These are phyloP conservation scores for Dromius quadrimaculatus DNA, from an alignment of 2,888 invertebrate species.

Conservation along the genomic window DNA sequence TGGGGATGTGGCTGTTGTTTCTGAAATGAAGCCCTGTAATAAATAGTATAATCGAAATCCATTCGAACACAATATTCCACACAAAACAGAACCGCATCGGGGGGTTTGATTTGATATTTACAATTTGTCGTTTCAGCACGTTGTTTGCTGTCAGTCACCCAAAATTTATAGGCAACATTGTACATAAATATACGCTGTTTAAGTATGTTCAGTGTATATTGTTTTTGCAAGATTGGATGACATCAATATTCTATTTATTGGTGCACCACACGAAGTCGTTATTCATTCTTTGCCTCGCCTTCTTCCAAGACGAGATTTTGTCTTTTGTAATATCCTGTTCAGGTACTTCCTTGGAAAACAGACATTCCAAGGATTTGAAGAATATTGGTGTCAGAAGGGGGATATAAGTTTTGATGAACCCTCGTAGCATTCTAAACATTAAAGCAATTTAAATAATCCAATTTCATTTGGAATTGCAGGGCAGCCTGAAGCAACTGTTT, in stretches of 20 bases:
- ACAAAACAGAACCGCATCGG: neutral
- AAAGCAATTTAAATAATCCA: too few species aligned
- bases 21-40: too few species aligned
- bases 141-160: constrained; percentile 23
- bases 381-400: too few species aligned
- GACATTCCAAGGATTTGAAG: too few species aligned
- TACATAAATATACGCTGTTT: constrained; percentile 31
- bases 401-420: too few species aligned
- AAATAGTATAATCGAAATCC: constrained; percentile 33
- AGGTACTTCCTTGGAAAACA: too few species aligned
- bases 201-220: constrained; percentile 28
- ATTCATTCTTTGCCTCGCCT: constrained; percentile 16
- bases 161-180: constrained; percentile 24
- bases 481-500: neutral
- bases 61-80: neutral
- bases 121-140: constrained; percentile 17
- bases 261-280: constrained; percentile 19
- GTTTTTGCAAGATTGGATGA: constrained; percentile 39
- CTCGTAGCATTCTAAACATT: too few species aligned
- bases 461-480: neutral
- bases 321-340: too few species aligned
- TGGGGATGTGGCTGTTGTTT: too few species aligned
- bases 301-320: too few species aligned
- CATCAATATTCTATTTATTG: constrained; percentile 41
- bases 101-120: constrained; percentile 30